Evolutionary conservation across 1,140 invertebrate genomes (phyloP).

Genomic region (Popillia japonica): DNA sequence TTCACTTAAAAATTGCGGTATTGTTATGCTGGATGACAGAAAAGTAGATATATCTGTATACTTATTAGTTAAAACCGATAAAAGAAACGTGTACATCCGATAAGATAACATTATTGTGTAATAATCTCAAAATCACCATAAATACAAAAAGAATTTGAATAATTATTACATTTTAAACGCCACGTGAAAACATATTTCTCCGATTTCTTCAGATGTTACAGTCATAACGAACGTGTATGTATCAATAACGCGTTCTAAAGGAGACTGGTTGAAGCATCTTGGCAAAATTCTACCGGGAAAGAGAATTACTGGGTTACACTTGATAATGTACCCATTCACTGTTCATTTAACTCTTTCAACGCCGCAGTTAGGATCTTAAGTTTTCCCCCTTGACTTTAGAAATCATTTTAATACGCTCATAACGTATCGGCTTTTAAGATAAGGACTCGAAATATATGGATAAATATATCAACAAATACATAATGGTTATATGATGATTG

Average conservation of each 20-base stretch:
- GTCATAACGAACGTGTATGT: neutral
- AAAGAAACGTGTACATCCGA: neutral
- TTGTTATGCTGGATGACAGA: neutral
- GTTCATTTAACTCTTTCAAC: neutral
- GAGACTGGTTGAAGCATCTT: constrained; percentile 12
- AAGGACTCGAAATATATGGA: too few species aligned
- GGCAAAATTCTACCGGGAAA: constrained; percentile 22
- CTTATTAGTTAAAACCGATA: constrained; percentile 15
- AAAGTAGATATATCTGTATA: neutral
- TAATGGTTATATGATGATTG: constrained; percentile 19
- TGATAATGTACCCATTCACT: constrained; percentile 5
- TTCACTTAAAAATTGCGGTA: neutral
- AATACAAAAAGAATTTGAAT: too few species aligned
- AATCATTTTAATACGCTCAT: too few species aligned
- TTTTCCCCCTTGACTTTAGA: too few species aligned
- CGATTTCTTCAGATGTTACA: neutral
- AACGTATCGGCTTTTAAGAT: too few species aligned
- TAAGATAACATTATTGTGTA: constrained; percentile 23
- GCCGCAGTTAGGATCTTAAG: too few species aligned
- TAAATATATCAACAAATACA: neutral
- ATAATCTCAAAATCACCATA: neutral
- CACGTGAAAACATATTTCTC: neutral
- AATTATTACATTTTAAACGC: neutral
- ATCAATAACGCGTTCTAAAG: neutral
- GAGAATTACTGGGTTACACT: constrained; percentile 15